Percentiles rank a stretch among this genome's conserved stretches.
Conservation (phyloP, 2,113 vertebrate species). For the Xiphophorus maculatus region DNA sequence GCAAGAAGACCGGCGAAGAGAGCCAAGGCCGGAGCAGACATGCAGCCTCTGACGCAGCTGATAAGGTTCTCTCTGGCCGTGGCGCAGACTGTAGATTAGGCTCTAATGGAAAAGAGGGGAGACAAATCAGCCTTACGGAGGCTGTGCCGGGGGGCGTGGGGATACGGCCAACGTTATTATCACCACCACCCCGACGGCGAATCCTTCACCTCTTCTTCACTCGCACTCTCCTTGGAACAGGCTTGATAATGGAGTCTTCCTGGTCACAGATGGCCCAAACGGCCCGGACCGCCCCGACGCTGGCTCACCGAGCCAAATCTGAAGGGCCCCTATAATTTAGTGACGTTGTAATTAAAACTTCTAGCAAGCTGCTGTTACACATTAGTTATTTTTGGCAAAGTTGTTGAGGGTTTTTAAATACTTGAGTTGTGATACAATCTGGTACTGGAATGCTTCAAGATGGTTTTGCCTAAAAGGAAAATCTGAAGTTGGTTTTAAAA, state of each 20-base stretch:
- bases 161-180: constrained; percentile 31
- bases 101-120: constrained; percentile 45
- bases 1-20: constrained; percentile 35
- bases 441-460: background rate
- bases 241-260: constrained; percentile 19
- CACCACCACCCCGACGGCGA: constrained; percentile 30
- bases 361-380: no score
- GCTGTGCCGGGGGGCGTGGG: constrained; percentile 14
- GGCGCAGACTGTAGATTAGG: constrained; percentile 61
- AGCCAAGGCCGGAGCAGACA: constrained; percentile 52
- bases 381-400: background rate
- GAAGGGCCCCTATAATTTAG: background rate
- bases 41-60: constrained; percentile 47
- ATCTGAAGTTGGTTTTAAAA: background rate
- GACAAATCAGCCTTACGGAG: constrained; percentile 48
- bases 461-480: background rate
- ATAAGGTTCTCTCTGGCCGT: constrained; percentile 51
- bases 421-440: background rate
- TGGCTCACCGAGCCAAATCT: background rate
- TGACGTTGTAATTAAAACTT: background rate
- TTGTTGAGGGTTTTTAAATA: background rate
- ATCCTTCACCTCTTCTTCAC: constrained; percentile 19
- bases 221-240: constrained; percentile 31
- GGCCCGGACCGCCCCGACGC: constrained; percentile 13
- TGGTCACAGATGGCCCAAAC: constrained; percentile 9